Evolutionary conservation across 2,797 vertebrate species (phyloP).

Genomic region (Microtus agrestis): DNA sequence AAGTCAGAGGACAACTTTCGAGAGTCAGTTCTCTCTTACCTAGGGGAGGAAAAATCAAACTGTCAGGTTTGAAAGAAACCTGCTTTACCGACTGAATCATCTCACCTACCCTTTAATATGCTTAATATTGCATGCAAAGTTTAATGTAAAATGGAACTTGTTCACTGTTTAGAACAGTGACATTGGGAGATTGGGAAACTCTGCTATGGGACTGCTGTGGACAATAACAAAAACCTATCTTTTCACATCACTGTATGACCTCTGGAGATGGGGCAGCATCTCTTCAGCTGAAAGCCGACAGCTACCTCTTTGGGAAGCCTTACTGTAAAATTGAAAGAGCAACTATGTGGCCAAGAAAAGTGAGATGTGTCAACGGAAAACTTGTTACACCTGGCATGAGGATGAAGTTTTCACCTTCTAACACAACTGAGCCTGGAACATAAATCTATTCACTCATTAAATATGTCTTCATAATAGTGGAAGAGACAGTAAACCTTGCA

Average conservation of each 20-base stretch:
- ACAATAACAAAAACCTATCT: neutral
- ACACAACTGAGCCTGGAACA: neutral
- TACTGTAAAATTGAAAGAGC: neutral
- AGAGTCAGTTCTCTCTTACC: neutral
- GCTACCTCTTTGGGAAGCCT: neutral
- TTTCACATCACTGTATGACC: neutral
- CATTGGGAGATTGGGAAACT: neutral
- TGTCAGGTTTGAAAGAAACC: neutral
- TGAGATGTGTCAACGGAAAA: neutral
- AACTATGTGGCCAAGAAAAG: neutral
- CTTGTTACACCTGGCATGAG: neutral
- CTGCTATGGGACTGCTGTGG: neutral
- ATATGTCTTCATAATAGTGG: neutral
- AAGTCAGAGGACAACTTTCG: neutral
- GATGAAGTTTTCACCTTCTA: neutral
- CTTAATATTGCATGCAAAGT: conserved; percentile 4
- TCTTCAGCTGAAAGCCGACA: neutral
- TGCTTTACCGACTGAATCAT: neutral
- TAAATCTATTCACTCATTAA: neutral
- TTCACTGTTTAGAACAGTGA: neutral
- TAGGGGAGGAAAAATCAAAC: neutral
- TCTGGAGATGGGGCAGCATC: neutral
- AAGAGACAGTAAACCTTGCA: neutral
- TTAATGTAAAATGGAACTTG: neutral
- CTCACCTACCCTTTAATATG: neutral